Base-by-base conservation (phyloP, 2,113 vertebrate species). In the Nematolebias whitei region DNA sequence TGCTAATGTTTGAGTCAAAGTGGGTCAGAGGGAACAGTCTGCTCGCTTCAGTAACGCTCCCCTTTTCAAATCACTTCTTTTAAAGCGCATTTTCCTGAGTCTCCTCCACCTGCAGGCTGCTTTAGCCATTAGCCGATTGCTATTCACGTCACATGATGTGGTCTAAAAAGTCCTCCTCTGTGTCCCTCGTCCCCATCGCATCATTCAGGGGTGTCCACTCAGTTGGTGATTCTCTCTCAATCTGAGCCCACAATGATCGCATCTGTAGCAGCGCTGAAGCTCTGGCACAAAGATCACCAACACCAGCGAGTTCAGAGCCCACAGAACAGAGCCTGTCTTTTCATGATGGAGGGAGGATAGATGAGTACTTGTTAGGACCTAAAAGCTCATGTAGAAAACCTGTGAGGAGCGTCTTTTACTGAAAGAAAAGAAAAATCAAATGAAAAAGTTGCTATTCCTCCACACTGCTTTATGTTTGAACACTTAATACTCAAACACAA, bases 81-180 rank as follows among this genome's bases (percentile, higher is more conserved):
- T 63, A 71, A 63, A 26, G 22, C 18, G 45, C 23, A 63, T 80
- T 81, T 80, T 79, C 70, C 57, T 52, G 19, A 12, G 43, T 75
- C 68, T 77, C 74, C 49, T 73, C 75, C 88, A 88, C 88, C 88
- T 89, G 88, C 74, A 41, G 76, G 69, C 79, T 53, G 54, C 80
- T 71, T 71, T 32, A 61, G 71, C 76, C 52, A 23, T 69, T 52
- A 64, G 53, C 63, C 50, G 24, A 75, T 89, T 86, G 80, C 77
- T 79, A 89, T 88, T 87, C 89, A 39, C 4, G 50, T 63, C 89
- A 89, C 85, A 76, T 26, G 8, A 29, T 19, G 68, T 22, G 62
- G 70, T 68, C 67, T 35, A 78, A 86, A 89, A 89, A 76, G 80
- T 72, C 78, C 68, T 78, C 79, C 75, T 88, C 86, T 89, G 85